Conservation (phyloP, 2,888 invertebrate genomes). For the Heteromurus nitidus region DNA sequence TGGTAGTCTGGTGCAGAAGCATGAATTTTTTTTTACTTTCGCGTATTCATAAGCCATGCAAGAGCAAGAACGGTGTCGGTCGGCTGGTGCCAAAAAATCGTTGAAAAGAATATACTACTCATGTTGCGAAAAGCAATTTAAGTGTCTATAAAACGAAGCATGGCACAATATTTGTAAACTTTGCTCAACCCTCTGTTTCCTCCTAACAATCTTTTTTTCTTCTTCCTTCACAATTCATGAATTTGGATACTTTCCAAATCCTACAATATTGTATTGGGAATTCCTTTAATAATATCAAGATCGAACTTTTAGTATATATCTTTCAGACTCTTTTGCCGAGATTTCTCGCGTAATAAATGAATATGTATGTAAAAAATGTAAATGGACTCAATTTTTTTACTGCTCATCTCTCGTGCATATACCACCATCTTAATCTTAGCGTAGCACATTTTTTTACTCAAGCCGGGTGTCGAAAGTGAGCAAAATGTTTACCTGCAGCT, state of each 20-base stretch:
- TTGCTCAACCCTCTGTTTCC: neutral
- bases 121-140: neutral
- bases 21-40: too few relatives aligned
- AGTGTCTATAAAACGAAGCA: constrained; percentile 11
- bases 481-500: constrained; percentile 5
- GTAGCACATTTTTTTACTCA: neutral
- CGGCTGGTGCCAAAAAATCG: constrained; percentile 15
- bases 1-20: too few relatives aligned
- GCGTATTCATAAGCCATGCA: too few relatives aligned
- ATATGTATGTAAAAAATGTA: too few relatives aligned
- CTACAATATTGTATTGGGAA: neutral
- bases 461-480: too few relatives aligned
- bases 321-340: neutral
- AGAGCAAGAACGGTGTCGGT: neutral
- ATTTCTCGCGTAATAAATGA: neutral
- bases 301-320: neutral
- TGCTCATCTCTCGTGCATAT: too few relatives aligned
- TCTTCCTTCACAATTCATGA: too few relatives aligned
- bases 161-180: constrained; percentile 15
- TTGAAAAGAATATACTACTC: neutral
- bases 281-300: neutral
- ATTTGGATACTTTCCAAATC: constrained; percentile 14
- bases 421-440: too few relatives aligned
- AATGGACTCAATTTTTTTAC: too few relatives aligned
- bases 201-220: too few relatives aligned